phyloP scores from a whole-genome alignment of 2,797 vertebrate genomes.

The Syncerus caffer region DNA sequence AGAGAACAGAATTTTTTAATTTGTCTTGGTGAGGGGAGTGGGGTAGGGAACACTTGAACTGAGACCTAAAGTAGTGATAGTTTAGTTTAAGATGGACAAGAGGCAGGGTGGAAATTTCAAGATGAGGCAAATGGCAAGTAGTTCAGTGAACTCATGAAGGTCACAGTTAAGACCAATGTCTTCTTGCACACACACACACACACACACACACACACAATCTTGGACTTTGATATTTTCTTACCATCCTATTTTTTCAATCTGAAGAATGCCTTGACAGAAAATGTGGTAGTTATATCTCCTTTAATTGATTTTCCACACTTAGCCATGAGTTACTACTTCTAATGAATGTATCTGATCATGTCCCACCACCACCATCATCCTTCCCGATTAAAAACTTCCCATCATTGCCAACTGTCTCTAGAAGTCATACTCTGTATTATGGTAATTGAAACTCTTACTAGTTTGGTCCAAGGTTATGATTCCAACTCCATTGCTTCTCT shows the following conservation, averaged over 20 bases:
- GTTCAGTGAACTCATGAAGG: background rate
- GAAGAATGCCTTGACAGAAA: conserved; percentile 23
- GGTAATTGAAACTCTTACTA: background rate
- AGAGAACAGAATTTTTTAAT: background rate
- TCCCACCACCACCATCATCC: background rate
- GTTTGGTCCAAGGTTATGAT: background rate
- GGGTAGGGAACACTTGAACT: background rate
- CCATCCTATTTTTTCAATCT: background rate
- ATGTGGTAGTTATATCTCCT: background rate
- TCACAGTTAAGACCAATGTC: background rate
- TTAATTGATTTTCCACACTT: background rate
- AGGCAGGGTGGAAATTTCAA: background rate
- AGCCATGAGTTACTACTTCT: background rate
- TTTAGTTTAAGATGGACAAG: background rate
- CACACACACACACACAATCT: background rate
- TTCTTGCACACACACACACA: background rate
- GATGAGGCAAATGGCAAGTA: background rate
- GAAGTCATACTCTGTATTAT: background rate
- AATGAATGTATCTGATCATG: background rate
- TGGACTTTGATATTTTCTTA: background rate
- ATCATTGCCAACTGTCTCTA: background rate
- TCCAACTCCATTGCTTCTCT: background rate
- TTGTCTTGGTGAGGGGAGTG: background rate
- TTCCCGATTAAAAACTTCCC: background rate
- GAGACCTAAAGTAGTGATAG: background rate